phyloP scores from a whole-genome alignment of 1,140 invertebrate species.

The Ganaspis sp. region DNA sequence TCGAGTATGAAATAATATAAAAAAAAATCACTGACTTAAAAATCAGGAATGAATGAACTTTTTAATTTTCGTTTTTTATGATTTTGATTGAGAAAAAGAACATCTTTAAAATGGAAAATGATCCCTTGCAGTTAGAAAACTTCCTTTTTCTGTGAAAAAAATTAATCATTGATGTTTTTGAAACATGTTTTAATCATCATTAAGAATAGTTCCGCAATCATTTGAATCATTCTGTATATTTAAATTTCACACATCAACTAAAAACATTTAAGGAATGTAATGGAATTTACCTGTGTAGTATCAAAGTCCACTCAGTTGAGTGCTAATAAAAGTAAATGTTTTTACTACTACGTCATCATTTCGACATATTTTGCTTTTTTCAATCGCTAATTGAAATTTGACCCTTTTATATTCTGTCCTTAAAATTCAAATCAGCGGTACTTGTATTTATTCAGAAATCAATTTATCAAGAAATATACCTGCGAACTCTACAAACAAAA shows the following conservation, averaged over 20 bases:
- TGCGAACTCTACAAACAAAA: too few species aligned
- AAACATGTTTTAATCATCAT: background rate
- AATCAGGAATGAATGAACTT: too few species aligned
- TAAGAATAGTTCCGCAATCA: background rate
- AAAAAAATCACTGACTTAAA: too few species aligned
- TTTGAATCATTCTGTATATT: slow-evolving; percentile 2
- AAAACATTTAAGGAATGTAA: slow-evolving; percentile 5
- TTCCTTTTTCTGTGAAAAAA: too few species aligned
- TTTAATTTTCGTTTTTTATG: too few species aligned
- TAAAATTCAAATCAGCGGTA: background rate
- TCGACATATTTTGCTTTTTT: background rate
- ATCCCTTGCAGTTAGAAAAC: too few species aligned
- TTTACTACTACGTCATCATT: background rate
- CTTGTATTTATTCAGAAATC: too few species aligned
- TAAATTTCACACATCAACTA: slow-evolving; percentile 10
- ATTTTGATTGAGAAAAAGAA: too few species aligned
- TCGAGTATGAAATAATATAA: too few species aligned
- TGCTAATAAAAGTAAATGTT: background rate
- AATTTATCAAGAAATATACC: too few species aligned
- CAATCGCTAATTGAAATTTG: background rate
- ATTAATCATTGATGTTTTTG: background rate
- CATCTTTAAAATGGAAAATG: too few species aligned
- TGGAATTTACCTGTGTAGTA: background rate
- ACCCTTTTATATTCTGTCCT: background rate
- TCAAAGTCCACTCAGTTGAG: background rate